Base-by-base conservation (phyloP, 2,888 invertebrate species). In the Salpingus planirostris region DNA sequence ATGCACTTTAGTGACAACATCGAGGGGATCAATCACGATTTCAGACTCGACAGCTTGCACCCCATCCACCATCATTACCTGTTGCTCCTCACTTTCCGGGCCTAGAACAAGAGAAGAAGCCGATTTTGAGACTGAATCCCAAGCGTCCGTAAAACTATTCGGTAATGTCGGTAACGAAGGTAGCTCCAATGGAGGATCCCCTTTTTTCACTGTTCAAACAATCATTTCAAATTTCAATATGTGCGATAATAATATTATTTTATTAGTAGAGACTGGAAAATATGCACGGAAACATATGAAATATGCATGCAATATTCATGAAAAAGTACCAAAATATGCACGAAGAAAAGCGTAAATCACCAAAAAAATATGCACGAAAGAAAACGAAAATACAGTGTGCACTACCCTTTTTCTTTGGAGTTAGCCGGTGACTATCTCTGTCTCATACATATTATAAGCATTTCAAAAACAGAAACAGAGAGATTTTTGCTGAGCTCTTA, bases 161-260 rank as follows among this genome's bases (percentile, higher is more conserved):
- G 79, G 78, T 24, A 77, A 54, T 60, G 71, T 69, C 45, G 78
- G 64, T 40, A 65, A 54, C 48, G 74, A 70, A 24, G 78, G 75
- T 46, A 78, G 67, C 42, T 77, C 74, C 43, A 75, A 65, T 58
- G 77, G 74, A 31, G 73, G 73, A 50, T 79, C 79, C 31, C 76
- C 80, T 15, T 79, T 78, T 66, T 79, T 80, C 43, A 79, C 80
- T 80, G 62, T 41, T 64, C 59, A 38, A 27, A 28, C 4, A 23
- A 7, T 23, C 5, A 4, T 6, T 8, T 27, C 8, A 13, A 27
- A 27, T 3, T 2, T 27, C 5, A 13, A 12, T 14, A 14, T 23
- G 5, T 23, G 11, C 6, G 5, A 23, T 23, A 23, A 23, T 7
- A 23, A 23, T 23, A 18, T 18, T 18, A 8, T n/a, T n/a, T n/a